Percentiles rank a stretch among this genome's conserved stretches.
phyloP scores from a whole-genome alignment of 2,888 invertebrate genomes.

The Uropetala carovei region DNA sequence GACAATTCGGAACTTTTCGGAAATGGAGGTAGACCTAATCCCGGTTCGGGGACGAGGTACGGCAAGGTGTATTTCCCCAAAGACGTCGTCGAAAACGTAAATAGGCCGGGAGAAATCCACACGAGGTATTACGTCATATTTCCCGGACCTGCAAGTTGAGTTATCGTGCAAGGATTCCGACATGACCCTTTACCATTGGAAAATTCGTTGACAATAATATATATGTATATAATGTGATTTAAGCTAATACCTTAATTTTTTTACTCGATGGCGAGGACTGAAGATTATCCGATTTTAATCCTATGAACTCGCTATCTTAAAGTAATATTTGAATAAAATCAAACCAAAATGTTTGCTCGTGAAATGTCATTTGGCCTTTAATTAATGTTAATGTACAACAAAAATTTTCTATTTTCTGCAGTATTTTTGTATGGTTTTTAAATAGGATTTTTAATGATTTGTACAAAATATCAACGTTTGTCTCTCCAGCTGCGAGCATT shows the following conservation, averaged over 20 bases:
- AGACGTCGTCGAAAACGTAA: not conserved
- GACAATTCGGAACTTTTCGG: slow-evolving; percentile 66
- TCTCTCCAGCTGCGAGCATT: too few species aligned
- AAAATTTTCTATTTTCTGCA: too few species aligned
- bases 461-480: too few species aligned
- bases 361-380: too few species aligned
- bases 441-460: too few species aligned
- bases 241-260: not conserved
- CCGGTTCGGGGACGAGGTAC: slow-evolving; percentile 1
- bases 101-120: slow-evolving; percentile 36
- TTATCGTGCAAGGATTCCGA: not conserved
- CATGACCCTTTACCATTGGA: not conserved
- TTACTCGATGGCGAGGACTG: too few species aligned
- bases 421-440: too few species aligned
- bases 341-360: too few species aligned
- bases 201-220: not conserved
- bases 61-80: slow-evolving; percentile 36
- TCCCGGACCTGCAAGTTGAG: slow-evolving; percentile 45
- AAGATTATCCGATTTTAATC: too few species aligned
- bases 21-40: not conserved
- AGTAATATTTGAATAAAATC: too few species aligned
- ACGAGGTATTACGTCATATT: slow-evolving; percentile 42
- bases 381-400: too few species aligned
- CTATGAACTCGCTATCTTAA: too few species aligned
- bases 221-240: not conserved